Evolutionary conservation across 2,797 vertebrate genomes (phyloP).

Genomic region (Morelia viridis): DNA sequence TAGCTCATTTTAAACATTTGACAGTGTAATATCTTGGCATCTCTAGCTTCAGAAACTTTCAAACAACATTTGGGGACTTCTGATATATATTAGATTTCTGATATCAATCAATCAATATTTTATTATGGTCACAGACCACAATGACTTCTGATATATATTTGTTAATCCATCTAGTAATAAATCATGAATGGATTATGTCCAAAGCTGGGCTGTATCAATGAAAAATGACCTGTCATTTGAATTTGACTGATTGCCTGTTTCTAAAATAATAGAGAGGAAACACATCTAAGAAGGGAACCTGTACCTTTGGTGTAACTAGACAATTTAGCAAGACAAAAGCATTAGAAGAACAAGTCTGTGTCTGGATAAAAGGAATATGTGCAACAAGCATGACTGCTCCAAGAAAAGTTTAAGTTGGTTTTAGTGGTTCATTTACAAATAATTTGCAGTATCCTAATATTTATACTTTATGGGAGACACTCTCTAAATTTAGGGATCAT

Average conservation of each 20-base stretch:
- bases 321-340: background rate
- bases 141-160: background rate
- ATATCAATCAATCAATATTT: background rate
- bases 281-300: background rate
- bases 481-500: background rate
- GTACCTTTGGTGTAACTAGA: background rate
- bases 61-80: background rate
- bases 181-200: background rate
- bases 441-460: background rate
- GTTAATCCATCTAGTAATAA: slow-evolving; percentile 14
- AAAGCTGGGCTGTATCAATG: slow-evolving; percentile 11
- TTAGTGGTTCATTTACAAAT: background rate
- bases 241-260: background rate
- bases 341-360: background rate
- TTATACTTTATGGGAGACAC: background rate
- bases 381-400: background rate
- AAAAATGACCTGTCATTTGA: slow-evolving; percentile 5
- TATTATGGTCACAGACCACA: no score
- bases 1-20: slow-evolving; percentile 18
- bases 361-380: background rate
- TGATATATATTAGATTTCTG: background rate
- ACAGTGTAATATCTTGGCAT: slow-evolving; percentile 8
- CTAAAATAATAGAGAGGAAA: background rate
- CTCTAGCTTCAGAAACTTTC: slow-evolving; percentile 8
- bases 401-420: background rate